Evolutionary conservation across 2,113 vertebrate genomes (phyloP).

Genomic region (Gopherus evgoodei): DNA sequence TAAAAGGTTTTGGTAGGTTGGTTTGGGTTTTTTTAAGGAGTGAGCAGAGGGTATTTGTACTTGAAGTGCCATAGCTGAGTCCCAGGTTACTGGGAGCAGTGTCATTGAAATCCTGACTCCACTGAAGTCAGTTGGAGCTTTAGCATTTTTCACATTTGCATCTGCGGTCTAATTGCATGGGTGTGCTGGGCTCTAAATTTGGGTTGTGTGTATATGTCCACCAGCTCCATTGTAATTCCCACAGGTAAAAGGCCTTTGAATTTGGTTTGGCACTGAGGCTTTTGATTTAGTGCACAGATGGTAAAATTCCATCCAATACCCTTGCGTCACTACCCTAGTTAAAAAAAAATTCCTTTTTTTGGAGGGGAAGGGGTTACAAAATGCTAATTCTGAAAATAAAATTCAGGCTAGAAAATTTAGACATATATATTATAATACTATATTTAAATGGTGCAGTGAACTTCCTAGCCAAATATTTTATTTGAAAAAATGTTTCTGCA

Average conservation of each 20-base stretch:
- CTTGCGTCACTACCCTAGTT: neutral
- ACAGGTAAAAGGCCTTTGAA: neutral
- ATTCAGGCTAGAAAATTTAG: neutral
- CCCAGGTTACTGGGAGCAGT: neutral
- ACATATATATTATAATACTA: neutral
- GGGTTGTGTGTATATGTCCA: neutral
- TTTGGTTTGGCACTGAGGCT: neutral
- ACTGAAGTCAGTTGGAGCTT: neutral
- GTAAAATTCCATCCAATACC: neutral
- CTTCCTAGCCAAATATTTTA: neutral
- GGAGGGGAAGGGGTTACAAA: neutral
- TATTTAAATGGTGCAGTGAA: neutral
- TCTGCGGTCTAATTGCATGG: neutral
- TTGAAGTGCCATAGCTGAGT: neutral
- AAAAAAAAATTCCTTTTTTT: neutral
- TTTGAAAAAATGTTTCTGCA: neutral
- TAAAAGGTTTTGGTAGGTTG: neutral
- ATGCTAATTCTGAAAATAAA: neutral
- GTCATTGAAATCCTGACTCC: neutral
- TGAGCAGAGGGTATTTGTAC: neutral
- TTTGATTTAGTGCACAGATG: neutral
- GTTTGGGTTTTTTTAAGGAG: neutral
- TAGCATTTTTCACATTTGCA: neutral
- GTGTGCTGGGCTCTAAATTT: neutral
- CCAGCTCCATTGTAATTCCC: neutral